A percentile compares a stretch with the other conserved stretches of the same genome.
These are phyloP conservation scores for Temnothorax unifasciatus DNA, from an alignment of 2,888 invertebrate species.

Conservation along the genomic window DNA sequence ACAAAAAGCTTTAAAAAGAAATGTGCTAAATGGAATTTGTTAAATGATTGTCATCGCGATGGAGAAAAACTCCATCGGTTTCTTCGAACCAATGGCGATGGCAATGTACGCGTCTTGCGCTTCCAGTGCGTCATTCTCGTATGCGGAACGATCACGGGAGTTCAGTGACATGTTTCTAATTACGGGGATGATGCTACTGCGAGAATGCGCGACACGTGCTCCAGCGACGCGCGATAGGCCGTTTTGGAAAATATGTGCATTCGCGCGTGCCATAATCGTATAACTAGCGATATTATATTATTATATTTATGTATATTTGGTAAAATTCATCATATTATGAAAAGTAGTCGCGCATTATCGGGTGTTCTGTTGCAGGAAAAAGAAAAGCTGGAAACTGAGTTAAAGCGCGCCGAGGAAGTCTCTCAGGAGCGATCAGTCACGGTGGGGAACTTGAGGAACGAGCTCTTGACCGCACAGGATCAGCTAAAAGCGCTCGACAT, in stretches of 20 bases:
- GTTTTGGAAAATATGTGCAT: slow-evolving; percentile 29
- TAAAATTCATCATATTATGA: background rate
- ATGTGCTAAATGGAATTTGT: background rate
- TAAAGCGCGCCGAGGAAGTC: slow-evolving; percentile 73
- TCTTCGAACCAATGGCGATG: background rate
- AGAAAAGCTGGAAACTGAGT: slow-evolving; percentile 74
- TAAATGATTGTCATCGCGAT: background rate
- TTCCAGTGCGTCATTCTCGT: slow-evolving; percentile 65
- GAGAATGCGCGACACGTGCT: slow-evolving; percentile 62
- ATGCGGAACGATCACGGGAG: slow-evolving; percentile 61
- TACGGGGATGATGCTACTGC: slow-evolving; percentile 72
- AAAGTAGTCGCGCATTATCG: background rate
- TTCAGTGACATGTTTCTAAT: slow-evolving; percentile 76
- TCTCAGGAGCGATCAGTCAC: slow-evolving; percentile 77
- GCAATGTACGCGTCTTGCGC: slow-evolving; percentile 12
- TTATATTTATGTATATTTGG: background rate
- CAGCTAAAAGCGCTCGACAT: slow-evolving; percentile 80
- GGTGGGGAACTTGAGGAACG: slow-evolving; percentile 82
- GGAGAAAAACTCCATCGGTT: background rate
- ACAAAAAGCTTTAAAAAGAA: background rate
- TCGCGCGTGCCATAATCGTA: background rate
- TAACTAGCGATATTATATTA: background rate
- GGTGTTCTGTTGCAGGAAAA: slow-evolving; percentile 78
- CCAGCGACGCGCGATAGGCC: slow-evolving; percentile 50
- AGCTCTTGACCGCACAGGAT: slow-evolving; percentile 77